Evolutionary conservation across 1,140 invertebrate genomes (phyloP).

Genomic region (Drosophila pectinifera): DNA sequence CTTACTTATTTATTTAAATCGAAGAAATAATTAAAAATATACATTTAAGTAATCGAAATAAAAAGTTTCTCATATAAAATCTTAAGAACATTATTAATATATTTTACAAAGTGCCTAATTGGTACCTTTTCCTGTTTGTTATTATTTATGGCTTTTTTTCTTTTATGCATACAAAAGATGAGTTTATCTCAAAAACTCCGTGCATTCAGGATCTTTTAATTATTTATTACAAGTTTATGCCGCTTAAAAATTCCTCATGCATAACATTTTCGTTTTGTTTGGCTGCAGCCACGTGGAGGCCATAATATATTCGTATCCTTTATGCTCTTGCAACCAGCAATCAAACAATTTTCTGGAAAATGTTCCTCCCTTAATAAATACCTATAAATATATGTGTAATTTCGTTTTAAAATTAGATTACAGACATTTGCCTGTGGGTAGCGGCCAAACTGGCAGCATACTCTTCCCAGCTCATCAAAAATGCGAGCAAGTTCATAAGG

Average conservation of each 20-base stretch:
- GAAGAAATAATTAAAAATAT: no score
- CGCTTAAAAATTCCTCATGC: constrained; percentile 4
- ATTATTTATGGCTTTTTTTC: no score
- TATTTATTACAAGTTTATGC: constrained; percentile 1
- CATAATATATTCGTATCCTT: constrained; percentile 49
- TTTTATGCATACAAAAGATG: no score
- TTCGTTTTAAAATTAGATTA: constrained; percentile 72
- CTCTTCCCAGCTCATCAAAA: constrained; percentile 54
- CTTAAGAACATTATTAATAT: no score
- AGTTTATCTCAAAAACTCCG: neutral
- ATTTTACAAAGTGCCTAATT: no score
- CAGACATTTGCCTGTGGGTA: constrained; percentile 56
- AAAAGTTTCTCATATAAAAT: no score
- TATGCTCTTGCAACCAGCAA: constrained; percentile 49
- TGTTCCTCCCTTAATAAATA: constrained; percentile 33
- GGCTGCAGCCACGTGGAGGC: constrained; percentile 5
- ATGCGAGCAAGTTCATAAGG: constrained; percentile 50
- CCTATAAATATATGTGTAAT: constrained; percentile 51
- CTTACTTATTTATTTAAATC: no score
- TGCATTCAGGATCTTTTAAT: neutral
- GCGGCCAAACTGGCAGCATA: constrained; percentile 33
- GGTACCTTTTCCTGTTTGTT: neutral
- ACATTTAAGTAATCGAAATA: no score
- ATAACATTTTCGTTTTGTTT: constrained; percentile 11
- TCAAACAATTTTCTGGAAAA: constrained; percentile 60